Evolutionary conservation across 2,113 vertebrate genomes (phyloP), one percentile per base, ranked within the genome.

Genomic region (Gadus chalcogrammus): DNA sequence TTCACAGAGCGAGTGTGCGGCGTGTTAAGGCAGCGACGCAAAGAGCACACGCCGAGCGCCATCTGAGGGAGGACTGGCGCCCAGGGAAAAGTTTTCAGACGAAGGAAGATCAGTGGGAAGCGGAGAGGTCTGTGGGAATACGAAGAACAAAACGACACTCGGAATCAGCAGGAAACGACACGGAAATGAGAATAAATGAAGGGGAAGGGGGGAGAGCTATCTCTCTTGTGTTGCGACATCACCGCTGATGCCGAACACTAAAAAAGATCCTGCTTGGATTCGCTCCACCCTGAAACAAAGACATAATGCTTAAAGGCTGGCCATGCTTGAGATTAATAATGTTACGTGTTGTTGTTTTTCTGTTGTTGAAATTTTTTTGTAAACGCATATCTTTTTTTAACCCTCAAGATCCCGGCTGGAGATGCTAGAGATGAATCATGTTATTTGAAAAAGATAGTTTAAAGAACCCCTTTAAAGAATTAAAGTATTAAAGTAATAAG

Each of bases 361-460:
- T 55, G 53, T 15, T n/a, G 55, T 58, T 58, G 16, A 58, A n/a
- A 58, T 0, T 18, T 17, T n/a, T 0, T 4, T n/a, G n/a, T n/a
- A 58, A 58, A 58, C 55, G n/a, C 52, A 53, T 12, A 53, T 15
- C 1, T 48, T 48, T 48, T 48, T 13, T 48, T 48, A 12, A 48
- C 42, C 42, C 42, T 48, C 42, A 48, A 12, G 9, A 48, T 9
- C 42, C 42, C 9, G 12, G 42, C 6, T 48, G 64, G 77, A 86
- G 88, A 90, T 87, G 85, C 85, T 90, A 84, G 84, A 90, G 89
- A 90, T 91, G 83, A 89, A 88, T 87, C 90, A 84, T 88, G 85
- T 91, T 91, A 90, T 87, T 84, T 75, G 87, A 85, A 85, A 90
- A 92, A 91, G 91, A 91, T 89, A 90, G 79, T 64, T 56, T 69